Evolutionary conservation across 2,888 invertebrate genomes (phyloP).

Genomic region (Chalcis sispes): DNA sequence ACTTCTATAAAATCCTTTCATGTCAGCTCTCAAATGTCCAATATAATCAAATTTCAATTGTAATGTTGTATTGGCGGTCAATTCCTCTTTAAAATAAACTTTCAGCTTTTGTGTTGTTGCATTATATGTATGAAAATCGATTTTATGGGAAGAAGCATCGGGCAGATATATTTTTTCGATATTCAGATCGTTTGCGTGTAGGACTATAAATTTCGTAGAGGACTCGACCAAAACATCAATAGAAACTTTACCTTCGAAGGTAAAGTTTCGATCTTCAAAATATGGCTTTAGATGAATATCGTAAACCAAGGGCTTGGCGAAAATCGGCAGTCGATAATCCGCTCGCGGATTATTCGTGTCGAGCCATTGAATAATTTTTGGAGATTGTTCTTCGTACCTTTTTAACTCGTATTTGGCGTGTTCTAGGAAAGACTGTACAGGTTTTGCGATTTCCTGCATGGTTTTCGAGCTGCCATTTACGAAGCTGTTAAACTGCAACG

Average conservation of each 20-base stretch:
- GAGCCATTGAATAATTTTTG: conserved; percentile 65
- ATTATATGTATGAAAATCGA: conserved; percentile 44
- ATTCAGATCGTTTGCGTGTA: conserved; percentile 77
- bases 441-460: conserved; percentile 8
- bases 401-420: conserved; percentile 62
- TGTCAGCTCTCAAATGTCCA: conserved; percentile 79
- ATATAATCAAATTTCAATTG: conserved; percentile 78
- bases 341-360: conserved; percentile 46
- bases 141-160: not conserved
- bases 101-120: conserved; percentile 78
- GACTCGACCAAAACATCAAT: conserved; percentile 74
- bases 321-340: conserved; percentile 78
- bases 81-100: conserved; percentile 73
- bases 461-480: not conserved
- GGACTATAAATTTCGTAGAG: conserved; percentile 72
- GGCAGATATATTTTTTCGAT: conserved; percentile 62
- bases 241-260: conserved; percentile 76
- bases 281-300: conserved; percentile 77
- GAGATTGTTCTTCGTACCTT: conserved; percentile 64
- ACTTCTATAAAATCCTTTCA: conserved; percentile 82
- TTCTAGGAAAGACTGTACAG: conserved; percentile 30
- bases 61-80: conserved; percentile 75
- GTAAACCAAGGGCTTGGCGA: conserved; percentile 76
- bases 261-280: conserved; percentile 74
- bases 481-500: conserved; percentile 39